phyloP scores from a whole-genome alignment of 1,140 invertebrate species.

The Trachymyrmex septentrionalis region DNA sequence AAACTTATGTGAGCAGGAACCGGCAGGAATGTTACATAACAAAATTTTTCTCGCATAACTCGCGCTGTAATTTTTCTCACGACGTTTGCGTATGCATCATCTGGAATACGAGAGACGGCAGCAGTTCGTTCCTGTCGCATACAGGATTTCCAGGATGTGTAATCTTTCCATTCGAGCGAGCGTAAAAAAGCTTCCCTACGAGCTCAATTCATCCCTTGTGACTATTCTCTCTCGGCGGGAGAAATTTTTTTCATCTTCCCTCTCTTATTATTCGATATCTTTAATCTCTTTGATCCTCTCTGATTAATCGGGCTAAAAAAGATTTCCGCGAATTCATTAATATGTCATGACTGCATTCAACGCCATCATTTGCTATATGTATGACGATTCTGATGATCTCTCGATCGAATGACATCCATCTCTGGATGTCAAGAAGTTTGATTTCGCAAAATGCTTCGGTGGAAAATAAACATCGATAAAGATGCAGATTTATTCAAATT shows the following conservation, averaged over 20 bases:
- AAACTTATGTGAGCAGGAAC: neutral
- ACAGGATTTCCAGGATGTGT: slow-evolving; percentile 48
- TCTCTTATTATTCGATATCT: slow-evolving; percentile 77
- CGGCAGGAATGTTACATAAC: neutral
- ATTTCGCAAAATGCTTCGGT: neutral
- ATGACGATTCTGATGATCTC: neutral
- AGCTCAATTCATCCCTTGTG: slow-evolving; percentile 66
- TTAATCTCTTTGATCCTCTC: slow-evolving; percentile 79
- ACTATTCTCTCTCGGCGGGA: neutral
- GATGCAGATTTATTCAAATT: slow-evolving; percentile 41
- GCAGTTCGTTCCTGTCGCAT: slow-evolving; percentile 3
- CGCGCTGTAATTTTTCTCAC: slow-evolving; percentile 12
- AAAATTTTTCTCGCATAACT: neutral
- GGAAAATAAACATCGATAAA: slow-evolving; percentile 29
- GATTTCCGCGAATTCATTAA: slow-evolving; percentile 24
- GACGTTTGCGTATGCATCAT: neutral
- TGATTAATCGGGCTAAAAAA: slow-evolving; percentile 72
- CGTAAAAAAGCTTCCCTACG: slow-evolving; percentile 55
- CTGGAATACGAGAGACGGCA: slow-evolving; percentile 6
- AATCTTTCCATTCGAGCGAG: slow-evolving; percentile 66
- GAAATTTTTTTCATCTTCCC: neutral
- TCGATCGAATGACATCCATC: neutral
- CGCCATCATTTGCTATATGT: neutral
- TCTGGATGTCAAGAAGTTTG: neutral
- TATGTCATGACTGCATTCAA: neutral